These are phyloP conservation scores for Lepidurus couesii DNA, from an alignment of 1,140 invertebrate genomes.

Conservation along the genomic window DNA sequence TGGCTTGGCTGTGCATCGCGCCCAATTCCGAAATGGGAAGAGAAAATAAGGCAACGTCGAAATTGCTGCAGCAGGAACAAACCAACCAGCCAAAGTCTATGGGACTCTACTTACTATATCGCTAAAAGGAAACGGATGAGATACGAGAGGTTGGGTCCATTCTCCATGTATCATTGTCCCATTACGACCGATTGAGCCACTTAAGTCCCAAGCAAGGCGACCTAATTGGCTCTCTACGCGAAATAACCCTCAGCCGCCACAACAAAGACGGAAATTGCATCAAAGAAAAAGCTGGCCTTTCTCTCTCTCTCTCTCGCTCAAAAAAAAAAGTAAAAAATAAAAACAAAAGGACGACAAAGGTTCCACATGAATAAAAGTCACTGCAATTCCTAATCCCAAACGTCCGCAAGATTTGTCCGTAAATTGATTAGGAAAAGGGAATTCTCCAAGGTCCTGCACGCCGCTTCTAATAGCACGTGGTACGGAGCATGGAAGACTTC, in stretches of 20 bases:
- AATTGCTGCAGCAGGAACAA: neutral
- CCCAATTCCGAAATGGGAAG: neutral
- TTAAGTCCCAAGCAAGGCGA: slow-evolving; percentile 11
- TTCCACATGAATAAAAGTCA: neutral
- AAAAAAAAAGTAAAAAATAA: neutral
- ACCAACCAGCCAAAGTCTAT: neutral
- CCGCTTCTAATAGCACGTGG: too few relatives aligned
- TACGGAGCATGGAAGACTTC: too few relatives aligned
- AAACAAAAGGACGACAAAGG: neutral
- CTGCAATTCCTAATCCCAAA: neutral
- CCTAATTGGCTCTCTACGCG: neutral
- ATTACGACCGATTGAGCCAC: neutral
- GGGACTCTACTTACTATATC: neutral
- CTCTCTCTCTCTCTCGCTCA: neutral
- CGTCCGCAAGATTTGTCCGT: neutral
- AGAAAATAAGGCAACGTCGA: neutral
- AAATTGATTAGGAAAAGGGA: neutral
- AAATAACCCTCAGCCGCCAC: neutral
- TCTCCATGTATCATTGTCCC: neutral
- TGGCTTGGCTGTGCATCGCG: neutral
- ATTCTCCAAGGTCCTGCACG: too few relatives aligned
- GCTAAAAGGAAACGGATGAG: neutral
- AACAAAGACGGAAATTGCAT: neutral
- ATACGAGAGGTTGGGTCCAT: neutral
- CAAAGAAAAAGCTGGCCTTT: neutral